Base-by-base conservation (phyloP, 2,888 invertebrate species). In the Xylocampa areola region DNA sequence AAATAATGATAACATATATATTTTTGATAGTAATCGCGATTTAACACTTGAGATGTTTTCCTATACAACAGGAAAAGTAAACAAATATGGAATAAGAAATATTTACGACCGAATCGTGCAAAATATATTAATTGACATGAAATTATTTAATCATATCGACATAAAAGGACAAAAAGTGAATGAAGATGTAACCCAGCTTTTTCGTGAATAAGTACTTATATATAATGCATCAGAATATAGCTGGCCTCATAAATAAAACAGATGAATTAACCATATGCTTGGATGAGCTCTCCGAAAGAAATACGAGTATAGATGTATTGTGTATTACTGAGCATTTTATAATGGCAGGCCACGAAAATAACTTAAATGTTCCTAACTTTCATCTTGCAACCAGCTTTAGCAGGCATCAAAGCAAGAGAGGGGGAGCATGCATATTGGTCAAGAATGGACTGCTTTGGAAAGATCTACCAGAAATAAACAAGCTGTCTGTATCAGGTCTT, bases 151-250 rank as follows among this genome's bases (percentile, higher is more conserved):
- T 17, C 16, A 33, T 2, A 17, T 8, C 2, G 10, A 33, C 16
- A 17, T 17, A 17, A n/a, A 27, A 16, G 33, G n/a, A 33, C 10
- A 17, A 33, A 16, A 33, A 33, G 1, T n/a, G n/a, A n/a, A n/a
- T n/a, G n/a, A n/a, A n/a, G n/a, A n/a, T n/a, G n/a, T n/a, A n/a
- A n/a, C n/a, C 33, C 33, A 33, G 17, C 33, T 33, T 33, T 33
- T 33, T 33, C 33, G 33, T 33, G 33, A 33, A 33, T 33, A 33
- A 33, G 17, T 33, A 33, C 17, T 33, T 33, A 17, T 16, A 33
- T 33, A 33, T 33, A 6, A 16, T 33, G 33, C 17, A 10, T n/a
- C n/a, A n/a, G n/a, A n/a, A n/a, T n/a, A n/a, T n/a, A n/a, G n/a
- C n/a, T n/a, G n/a, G n/a, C n/a, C n/a, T n/a, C n/a, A n/a, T n/a